phyloP scores from a whole-genome alignment of 2,113 vertebrate genomes.

The Ptilorrhoa leucosticta region DNA sequence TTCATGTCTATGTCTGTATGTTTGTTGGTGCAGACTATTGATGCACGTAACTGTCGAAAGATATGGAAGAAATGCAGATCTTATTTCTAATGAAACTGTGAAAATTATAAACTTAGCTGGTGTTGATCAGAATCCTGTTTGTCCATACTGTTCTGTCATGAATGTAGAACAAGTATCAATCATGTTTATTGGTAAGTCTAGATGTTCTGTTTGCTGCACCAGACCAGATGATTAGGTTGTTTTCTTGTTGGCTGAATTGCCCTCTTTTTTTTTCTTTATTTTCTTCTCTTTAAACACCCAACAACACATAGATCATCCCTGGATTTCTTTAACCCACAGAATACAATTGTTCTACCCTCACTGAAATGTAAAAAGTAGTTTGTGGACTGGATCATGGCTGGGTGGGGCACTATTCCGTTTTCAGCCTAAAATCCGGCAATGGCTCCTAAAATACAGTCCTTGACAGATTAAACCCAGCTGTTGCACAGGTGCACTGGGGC shows the following conservation, averaged over 20 bases:
- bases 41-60: background rate
- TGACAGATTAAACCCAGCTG: constrained; percentile 18
- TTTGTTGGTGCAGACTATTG: background rate
- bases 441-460: constrained; percentile 28
- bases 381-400: constrained; percentile 30
- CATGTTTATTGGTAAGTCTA: background rate
- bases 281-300: background rate
- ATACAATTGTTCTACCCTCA: background rate
- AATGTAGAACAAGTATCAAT: background rate
- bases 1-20: background rate
- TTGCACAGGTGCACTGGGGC: constrained; percentile 57
- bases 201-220: background rate
- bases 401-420: constrained; percentile 30
- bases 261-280: background rate
- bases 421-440: background rate
- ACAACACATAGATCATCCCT: background rate
- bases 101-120: background rate
- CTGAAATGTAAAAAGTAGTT: constrained; percentile 26
- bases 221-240: background rate
- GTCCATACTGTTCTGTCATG: background rate
- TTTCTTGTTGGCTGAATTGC: background rate
- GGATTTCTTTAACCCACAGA: constrained; percentile 38
- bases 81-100: background rate
- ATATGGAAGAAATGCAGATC: background rate
- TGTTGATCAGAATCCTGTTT: background rate